Conservation (phyloP, 2,797 vertebrate species). For the Chloroceryle inda region DNA sequence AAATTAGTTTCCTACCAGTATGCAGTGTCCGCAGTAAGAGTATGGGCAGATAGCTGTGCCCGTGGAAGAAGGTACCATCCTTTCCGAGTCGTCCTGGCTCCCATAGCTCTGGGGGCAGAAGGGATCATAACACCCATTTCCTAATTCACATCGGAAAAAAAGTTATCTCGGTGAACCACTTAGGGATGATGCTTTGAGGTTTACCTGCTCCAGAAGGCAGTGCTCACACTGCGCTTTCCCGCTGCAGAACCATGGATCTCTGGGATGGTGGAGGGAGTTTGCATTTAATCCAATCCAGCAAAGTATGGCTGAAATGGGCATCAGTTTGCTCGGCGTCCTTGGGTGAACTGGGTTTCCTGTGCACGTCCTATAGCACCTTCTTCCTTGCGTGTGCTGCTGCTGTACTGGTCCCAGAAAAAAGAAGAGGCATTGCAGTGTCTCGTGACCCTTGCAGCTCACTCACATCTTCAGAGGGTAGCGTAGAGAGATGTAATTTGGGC, state of each 20-base stretch:
- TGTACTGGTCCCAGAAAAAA: accelerated
- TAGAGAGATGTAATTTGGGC: neutral
- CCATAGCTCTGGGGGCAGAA: neutral
- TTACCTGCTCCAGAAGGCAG: neutral
- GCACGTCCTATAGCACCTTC: neutral
- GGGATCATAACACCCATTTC: neutral
- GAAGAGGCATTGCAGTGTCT: neutral
- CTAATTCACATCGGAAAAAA: neutral
- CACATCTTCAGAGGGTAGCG: neutral
- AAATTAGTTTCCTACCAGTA: neutral
- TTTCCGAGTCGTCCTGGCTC: neutral
- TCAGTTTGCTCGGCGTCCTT: neutral
- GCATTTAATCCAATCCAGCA: accelerated
- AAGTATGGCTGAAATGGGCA: neutral
- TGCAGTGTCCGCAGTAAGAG: accelerated
- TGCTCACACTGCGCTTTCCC: neutral
- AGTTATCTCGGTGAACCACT: neutral
- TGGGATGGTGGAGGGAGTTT: neutral
- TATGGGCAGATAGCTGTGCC: neutral
- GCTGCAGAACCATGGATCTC: neutral
- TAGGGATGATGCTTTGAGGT: neutral
- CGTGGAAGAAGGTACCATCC: neutral
- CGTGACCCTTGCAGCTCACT: neutral
- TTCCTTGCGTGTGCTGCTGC: accelerated
- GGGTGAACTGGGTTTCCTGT: neutral